Evolutionary conservation across 2,888 invertebrate species (phyloP).

Genomic region (Acanthosoma haemorrhoidale): DNA sequence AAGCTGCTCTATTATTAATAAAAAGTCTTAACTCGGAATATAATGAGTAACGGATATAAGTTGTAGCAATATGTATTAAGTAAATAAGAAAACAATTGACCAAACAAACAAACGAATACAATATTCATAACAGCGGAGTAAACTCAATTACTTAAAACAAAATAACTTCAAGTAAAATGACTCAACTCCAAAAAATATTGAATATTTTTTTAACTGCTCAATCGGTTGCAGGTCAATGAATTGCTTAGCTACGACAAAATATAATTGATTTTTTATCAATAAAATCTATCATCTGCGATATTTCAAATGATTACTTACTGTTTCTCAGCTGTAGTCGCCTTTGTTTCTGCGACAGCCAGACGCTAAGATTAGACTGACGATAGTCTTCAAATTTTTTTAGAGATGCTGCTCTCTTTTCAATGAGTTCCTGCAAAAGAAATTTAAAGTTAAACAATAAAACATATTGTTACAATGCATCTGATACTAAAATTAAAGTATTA

Average conservation of each 20-base stretch:
- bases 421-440: no score
- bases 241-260: no score
- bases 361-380: conserved; percentile 65
- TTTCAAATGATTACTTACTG: conserved; percentile 58
- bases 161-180: neutral
- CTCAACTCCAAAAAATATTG: no score
- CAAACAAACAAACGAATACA: neutral
- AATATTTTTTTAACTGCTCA: no score
- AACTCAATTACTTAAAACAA: neutral
- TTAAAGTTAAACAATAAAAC: conserved; percentile 26
- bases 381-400: conserved; percentile 83
- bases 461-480: neutral
- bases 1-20: neutral
- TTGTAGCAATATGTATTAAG: neutral
- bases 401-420: conserved; percentile 82
- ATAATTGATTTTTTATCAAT: no score
- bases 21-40: neutral
- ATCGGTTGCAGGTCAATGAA: no score
- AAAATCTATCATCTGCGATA: neutral
- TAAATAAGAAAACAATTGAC: neutral
- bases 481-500: no score
- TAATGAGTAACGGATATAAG: neutral
- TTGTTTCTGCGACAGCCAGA: conserved; percentile 72
- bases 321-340: conserved; percentile 77
- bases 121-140: neutral